A percentile compares a stretch with the other conserved stretches of the same genome.
These are phyloP conservation scores for Melanargia galathea DNA, from an alignment of 2,888 invertebrate species.

Conservation along the genomic window DNA sequence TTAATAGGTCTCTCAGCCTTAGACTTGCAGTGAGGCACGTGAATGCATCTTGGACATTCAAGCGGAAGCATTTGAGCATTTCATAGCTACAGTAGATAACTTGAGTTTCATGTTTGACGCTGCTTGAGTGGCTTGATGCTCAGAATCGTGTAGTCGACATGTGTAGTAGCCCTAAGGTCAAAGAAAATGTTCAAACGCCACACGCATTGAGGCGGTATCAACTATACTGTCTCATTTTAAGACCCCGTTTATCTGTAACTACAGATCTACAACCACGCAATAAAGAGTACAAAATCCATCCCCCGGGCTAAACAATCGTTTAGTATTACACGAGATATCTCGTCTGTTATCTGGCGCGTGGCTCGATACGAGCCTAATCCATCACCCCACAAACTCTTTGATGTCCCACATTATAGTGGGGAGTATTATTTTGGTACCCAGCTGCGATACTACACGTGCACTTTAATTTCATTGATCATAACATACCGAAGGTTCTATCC, in stretches of 20 bases:
- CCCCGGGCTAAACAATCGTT: slow-evolving; percentile 59
- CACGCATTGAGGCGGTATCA: neutral
- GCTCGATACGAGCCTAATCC: slow-evolving; percentile 69
- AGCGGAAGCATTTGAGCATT: no score
- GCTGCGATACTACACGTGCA: slow-evolving; percentile 38
- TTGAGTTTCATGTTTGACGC: no score
- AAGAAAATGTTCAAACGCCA: neutral
- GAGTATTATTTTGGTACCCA: slow-evolving; percentile 48
- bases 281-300: slow-evolving; percentile 49
- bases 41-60: no score
- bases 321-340: slow-evolving; percentile 51
- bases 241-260: slow-evolving; percentile 38
- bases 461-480: slow-evolving; percentile 34
- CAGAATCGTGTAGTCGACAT: no score
- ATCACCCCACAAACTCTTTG: slow-evolving; percentile 73
- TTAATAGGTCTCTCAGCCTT: no score
- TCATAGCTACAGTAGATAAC: no score
- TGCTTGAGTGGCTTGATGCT: no score
- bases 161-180: no score
- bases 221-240: slow-evolving; percentile 21
- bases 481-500: slow-evolving; percentile 17
- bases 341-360: slow-evolving; percentile 70
- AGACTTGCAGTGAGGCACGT: no score
- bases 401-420: slow-evolving; percentile 60
- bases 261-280: slow-evolving; percentile 48